These are phyloP conservation scores for Sweltsa coloradensis DNA, from an alignment of 1,140 invertebrate genomes.

Conservation along the genomic window DNA sequence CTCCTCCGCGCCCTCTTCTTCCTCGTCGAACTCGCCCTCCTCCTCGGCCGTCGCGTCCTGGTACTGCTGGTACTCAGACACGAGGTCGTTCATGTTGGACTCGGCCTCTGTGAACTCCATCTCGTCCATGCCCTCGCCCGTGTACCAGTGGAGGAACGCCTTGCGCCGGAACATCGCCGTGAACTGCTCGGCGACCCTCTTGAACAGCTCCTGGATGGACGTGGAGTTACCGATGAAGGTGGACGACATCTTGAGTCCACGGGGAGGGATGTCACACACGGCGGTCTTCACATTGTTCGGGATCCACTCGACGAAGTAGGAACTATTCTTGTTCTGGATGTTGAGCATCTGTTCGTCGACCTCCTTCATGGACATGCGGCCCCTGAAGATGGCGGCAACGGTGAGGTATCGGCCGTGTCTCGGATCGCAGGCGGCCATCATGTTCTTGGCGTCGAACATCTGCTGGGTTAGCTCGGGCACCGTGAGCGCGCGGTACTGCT, in stretches of 20 bases:
- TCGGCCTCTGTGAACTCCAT: too few species aligned
- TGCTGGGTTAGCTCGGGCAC: slow-evolving; percentile 78
- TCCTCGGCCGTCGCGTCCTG: slow-evolving; percentile 20
- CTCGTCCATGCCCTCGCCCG: too few species aligned
- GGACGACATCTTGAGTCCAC: slow-evolving; percentile 81
- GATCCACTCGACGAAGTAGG: slow-evolving; percentile 90
- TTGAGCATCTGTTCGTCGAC: slow-evolving; percentile 66
- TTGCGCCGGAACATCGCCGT: slow-evolving; percentile 59
- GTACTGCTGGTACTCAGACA: slow-evolving; percentile 56
- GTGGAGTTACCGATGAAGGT: slow-evolving; percentile 87
- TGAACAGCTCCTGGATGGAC: slow-evolving; percentile 78
- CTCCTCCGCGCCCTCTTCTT: slow-evolving; percentile 20
- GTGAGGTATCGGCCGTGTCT: slow-evolving; percentile 57
- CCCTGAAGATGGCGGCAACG: slow-evolving; percentile 84
- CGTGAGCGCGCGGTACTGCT: slow-evolving; percentile 73
- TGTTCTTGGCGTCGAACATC: slow-evolving; percentile 64
- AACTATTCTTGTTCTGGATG: slow-evolving; percentile 84
- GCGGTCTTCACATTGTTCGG: slow-evolving; percentile 84
- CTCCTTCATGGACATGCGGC: slow-evolving; percentile 61
- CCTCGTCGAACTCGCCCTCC: slow-evolving; percentile 39
- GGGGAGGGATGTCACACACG: slow-evolving; percentile 83
- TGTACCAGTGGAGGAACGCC: too few species aligned
- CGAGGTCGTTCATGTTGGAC: too few species aligned
- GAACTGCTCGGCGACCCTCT: slow-evolving; percentile 77
- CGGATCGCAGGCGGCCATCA: slow-evolving; percentile 75